phyloP scores from a whole-genome alignment of 2,797 vertebrate species.

The Centropyge bicolor region DNA sequence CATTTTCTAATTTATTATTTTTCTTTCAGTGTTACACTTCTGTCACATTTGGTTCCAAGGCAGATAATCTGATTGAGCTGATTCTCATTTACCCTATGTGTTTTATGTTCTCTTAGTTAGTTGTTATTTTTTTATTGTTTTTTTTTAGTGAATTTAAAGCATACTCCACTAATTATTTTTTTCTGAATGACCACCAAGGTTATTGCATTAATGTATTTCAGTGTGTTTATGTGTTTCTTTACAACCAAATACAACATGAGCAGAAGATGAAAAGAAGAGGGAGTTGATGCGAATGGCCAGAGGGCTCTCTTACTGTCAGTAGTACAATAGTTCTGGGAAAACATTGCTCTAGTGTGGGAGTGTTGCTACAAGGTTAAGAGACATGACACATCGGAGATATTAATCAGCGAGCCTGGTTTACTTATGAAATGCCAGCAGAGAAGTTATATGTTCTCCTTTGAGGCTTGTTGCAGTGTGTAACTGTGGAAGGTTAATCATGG shows the following conservation, averaged over 20 bases:
- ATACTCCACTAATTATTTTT: neutral
- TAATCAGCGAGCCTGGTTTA: neutral
- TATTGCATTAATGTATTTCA: neutral
- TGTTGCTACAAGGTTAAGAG: constrained; percentile 19
- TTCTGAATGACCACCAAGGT: neutral
- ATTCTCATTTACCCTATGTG: neutral
- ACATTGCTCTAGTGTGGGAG: neutral
- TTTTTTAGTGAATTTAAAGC: no score
- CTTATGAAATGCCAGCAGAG: constrained; percentile 9
- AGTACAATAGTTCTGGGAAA: neutral
- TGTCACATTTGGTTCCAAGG: no score
- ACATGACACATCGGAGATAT: neutral
- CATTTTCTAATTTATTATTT: neutral
- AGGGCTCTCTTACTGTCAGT: neutral
- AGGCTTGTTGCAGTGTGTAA: neutral
- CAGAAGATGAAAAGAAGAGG: constrained; percentile 8
- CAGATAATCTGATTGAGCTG: neutral
- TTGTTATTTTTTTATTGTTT: no score
- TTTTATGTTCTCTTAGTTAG: neutral
- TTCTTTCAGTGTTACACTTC: neutral
- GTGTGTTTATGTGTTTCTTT: neutral
- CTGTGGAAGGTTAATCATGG: constrained; percentile 7
- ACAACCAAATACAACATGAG: neutral
- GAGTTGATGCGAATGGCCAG: neutral
- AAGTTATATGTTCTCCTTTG: neutral